phyloP scores from a whole-genome alignment of 2,113 vertebrate species.

The Dicerorhinus sumatrensis region DNA sequence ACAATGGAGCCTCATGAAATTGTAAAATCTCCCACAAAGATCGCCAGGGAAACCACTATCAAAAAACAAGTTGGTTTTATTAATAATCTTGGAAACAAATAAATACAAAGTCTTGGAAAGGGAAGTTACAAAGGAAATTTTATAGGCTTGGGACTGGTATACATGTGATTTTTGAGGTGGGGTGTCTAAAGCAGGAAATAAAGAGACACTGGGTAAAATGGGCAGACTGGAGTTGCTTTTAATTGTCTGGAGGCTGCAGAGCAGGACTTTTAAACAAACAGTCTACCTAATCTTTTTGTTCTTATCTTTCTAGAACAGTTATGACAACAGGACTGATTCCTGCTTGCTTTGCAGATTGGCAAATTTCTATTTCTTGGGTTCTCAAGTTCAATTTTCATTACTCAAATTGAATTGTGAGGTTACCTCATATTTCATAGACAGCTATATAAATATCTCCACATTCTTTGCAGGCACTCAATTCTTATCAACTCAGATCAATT shows the following conservation, averaged over 20 bases:
- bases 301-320: not conserved
- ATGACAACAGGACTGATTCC: not conserved
- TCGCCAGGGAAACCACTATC: not conserved
- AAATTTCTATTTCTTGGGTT: slow-evolving; percentile 17
- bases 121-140: not conserved
- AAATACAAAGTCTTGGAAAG: not conserved
- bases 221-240: not conserved
- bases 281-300: not conserved
- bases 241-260: not conserved
- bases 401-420: slow-evolving; percentile 20
- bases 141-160: not conserved
- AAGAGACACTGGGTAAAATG: not conserved
- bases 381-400: slow-evolving; percentile 45
- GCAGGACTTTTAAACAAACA: not conserved
- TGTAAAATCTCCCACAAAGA: not conserved
- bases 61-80: not conserved
- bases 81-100: not conserved
- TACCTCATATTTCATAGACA: not conserved
- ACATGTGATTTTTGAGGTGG: not conserved
- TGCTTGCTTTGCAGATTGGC: not conserved
- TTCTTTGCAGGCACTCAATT: not conserved
- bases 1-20: not conserved
- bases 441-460: not conserved
- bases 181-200: not conserved
- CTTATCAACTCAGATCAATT: not conserved